Base-by-base conservation (phyloP, 1,140 invertebrate species). In the Drosophila nikananu region DNA sequence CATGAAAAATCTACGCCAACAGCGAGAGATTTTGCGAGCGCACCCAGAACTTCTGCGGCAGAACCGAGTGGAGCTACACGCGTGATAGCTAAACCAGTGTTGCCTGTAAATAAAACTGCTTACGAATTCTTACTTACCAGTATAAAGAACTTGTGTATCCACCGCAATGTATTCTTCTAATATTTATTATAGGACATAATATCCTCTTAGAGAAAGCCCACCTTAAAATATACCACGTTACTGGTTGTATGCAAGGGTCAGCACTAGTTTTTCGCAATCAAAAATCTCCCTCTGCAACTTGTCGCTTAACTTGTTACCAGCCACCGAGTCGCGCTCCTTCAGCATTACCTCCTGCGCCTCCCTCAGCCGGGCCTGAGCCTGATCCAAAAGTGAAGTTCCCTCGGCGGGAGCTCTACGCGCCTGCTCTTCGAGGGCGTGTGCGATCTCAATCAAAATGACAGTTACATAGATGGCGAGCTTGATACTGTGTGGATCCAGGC, bases 401-500 rank as follows among this genome's bases (percentile, higher is more conserved):
- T 94, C 83, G 19, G 83, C 15, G 13, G 80, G 72, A 21, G 81
- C 91, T 46, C 94, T 86, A 48, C 94, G 94, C 7, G 94, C 92
- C 60, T 94, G 93, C 65, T 95, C 93, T 76, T 95, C 75, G 82
- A 95, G 80, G 19, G 95, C 95, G 80, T 95, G 92, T 63, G 95
- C 91, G 5, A 97, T 93, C 92, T 97, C 96, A 59, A 96, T 95
- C 41, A 96, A 93, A 35, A 96, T 93, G 23, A 97, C 95, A n/a
- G 95, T 95, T 2, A 95, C 94, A 80, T 97, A 97, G 37, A 97
- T 93, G 55, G 95, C 94, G 3, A 97, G 92, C 74, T 96, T 94
- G 4, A 95, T 94, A 63, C 95, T 95, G 41, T 95, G 94, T 4
- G 96, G 96, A 93, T 97, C 96, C 32, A 97, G 91, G 23, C 93